Base-by-base conservation (phyloP, 1,140 invertebrate genomes). In the Drosophila willistoni region DNA sequence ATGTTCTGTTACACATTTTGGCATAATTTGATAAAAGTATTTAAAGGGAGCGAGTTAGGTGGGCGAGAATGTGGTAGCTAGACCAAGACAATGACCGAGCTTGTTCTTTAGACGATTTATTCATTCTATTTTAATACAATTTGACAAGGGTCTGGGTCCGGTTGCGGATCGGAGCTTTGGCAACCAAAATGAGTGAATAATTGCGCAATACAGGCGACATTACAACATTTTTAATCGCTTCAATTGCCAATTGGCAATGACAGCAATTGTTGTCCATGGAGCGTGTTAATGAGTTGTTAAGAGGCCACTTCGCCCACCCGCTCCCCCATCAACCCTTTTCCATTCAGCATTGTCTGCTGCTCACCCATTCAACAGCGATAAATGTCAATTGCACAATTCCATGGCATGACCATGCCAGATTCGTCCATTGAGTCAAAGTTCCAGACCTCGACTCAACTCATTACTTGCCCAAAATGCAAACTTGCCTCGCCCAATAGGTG, bases 271-370 rank as follows among this genome's bases (percentile, higher is more conserved):
- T 78, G 82, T 85, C 67, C 61, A 36, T n/a, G 66, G 82, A 68
- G 69, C 71, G 68, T 86, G 83, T 86, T 86, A 86, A 86, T 86
- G 82, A 87, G 82, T 81, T 86, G 83, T 86, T 86, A 82, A 86
- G 82, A 73, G 75, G 68, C 64, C 62, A 22, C 39, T 56, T 34
- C 64, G n/a, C 47, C 47, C 55, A 9, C 36, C 7, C 12, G 10
- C 10, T 14, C 14, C 14, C 2, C n/a, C 10, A 7, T 17, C 22
- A 12, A 36, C 19, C 7, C 41, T 33, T 12, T 36, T 17, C 56
- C 56, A 59, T 59, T 59, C 33, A 59, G 17, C 14, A 59, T 17
- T 36, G 29, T 36, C 33, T 36, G 33, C 36, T 69, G 62, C 70
- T 70, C 76, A 19, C 5, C 29, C 14, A 69, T 72, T 61, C 76